Percentiles rank a stretch among this genome's conserved stretches.
phyloP scores from a whole-genome alignment of 2,797 vertebrate genomes.

The Anguilla anguilla region DNA sequence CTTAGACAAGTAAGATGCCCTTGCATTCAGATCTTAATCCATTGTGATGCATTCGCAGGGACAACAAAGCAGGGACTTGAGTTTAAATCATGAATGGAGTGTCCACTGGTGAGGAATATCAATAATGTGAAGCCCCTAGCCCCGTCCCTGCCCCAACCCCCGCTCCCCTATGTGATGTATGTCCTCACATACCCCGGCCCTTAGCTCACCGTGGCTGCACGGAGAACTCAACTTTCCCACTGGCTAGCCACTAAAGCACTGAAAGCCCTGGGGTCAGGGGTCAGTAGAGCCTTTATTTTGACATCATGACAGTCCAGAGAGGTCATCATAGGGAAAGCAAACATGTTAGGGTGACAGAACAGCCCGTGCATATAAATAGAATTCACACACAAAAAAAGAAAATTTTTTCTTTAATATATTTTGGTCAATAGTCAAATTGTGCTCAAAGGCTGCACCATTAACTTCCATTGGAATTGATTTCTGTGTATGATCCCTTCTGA shows the following conservation, averaged over 20 bases:
- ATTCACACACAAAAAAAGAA: slow-evolving; percentile 36
- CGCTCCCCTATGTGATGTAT: slow-evolving; percentile 34
- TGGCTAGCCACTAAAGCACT: slow-evolving; percentile 48
- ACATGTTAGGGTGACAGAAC: slow-evolving; percentile 51
- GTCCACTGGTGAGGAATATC: slow-evolving; percentile 46
- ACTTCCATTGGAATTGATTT: slow-evolving; percentile 57
- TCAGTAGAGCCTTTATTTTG: slow-evolving; percentile 49
- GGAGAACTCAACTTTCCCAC: slow-evolving; percentile 60
- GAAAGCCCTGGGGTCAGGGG: slow-evolving; percentile 53
- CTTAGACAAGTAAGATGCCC: slow-evolving; percentile 32
- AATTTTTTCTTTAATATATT: neutral
- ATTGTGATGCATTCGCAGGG: slow-evolving; percentile 43
- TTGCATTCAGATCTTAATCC: slow-evolving; percentile 47
- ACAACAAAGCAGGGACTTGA: slow-evolving; percentile 49
- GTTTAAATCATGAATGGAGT: slow-evolving; percentile 52
- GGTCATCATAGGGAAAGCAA: slow-evolving; percentile 51
- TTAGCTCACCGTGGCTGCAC: slow-evolving; percentile 14
- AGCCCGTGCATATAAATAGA: slow-evolving; percentile 38
- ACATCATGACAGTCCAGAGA: slow-evolving; percentile 59
- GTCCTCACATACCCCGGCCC: slow-evolving; percentile 6
- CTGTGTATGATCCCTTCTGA: slow-evolving; percentile 57
- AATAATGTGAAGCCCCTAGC: slow-evolving; percentile 38
- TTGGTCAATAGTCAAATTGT: neutral
- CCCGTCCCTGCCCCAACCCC: slow-evolving; percentile 40
- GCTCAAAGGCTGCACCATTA: neutral